Percentiles rank a stretch among this genome's conserved stretches.
These are phyloP conservation scores for Turritopsis rubra DNA, from an alignment of 30 jellyfish, hydroid and myxozoan species.

Conservation along the genomic window DNA sequence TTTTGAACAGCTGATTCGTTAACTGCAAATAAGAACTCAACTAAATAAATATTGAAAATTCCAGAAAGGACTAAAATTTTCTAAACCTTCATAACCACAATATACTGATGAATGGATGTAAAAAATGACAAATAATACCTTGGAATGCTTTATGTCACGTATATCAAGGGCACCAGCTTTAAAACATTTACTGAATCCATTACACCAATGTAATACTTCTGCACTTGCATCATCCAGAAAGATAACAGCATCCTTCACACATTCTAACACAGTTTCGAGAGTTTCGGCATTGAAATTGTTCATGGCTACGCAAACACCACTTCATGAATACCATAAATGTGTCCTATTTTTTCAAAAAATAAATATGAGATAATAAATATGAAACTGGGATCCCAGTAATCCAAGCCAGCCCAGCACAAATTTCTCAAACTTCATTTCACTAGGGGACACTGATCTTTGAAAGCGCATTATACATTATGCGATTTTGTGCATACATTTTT, in stretches of 20 bases:
- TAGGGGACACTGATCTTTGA: no score
- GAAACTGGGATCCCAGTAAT: no score
- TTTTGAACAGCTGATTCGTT: no score
- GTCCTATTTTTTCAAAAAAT: background rate
- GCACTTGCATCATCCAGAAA: conserved; percentile 68
- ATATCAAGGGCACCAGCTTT: conserved; percentile 73
- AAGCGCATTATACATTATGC: no score
- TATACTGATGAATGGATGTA: background rate
- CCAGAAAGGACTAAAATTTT: no score
- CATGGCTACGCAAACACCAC: conserved; percentile 11
- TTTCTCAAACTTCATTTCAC: no score
- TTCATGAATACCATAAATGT: background rate
- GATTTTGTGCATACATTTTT: no score
- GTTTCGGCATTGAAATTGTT: conserved; percentile 13
- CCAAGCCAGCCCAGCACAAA: no score
- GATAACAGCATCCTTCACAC: conserved; percentile 68
- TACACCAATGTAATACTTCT: conserved; percentile 72
- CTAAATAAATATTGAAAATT: no score
- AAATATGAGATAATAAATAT: no score
- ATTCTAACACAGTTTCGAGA: background rate
- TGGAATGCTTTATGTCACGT: conserved; percentile 43
- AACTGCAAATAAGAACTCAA: no score
- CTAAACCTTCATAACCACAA: no score
- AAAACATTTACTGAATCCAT: conserved; percentile 43
- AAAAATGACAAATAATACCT: conserved; percentile 19